phyloP scores from a whole-genome alignment of 1,140 invertebrate species.

The Babylonia areolata region DNA sequence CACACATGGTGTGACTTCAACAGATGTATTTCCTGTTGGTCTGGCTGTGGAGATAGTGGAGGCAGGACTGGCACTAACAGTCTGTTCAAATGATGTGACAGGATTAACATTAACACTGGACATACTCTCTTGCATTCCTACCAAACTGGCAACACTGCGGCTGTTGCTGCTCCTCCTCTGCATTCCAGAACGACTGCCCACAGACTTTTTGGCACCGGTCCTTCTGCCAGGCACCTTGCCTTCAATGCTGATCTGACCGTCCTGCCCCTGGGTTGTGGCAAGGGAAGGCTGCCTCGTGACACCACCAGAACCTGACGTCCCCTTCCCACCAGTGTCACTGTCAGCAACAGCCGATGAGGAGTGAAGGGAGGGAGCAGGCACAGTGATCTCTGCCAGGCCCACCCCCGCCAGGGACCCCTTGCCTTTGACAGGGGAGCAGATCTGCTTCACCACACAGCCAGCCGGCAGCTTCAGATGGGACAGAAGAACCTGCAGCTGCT shows the following conservation, averaged over 20 bases:
- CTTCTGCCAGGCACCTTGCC: background rate
- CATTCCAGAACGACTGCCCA: background rate
- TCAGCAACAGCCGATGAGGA: background rate
- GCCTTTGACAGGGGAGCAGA: background rate
- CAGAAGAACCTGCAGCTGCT: slow-evolving; percentile 22
- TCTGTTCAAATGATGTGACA: background rate
- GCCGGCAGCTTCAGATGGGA: background rate
- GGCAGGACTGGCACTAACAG: background rate
- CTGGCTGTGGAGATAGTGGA: background rate
- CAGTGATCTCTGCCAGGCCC: background rate
- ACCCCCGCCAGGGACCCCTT: background rate
- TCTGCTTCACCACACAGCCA: background rate
- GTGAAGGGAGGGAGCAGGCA: background rate
- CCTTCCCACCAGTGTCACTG: background rate
- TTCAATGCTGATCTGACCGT: background rate
- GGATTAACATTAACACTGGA: too few species aligned
- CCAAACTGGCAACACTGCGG: too few species aligned
- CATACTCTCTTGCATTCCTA: too few species aligned
- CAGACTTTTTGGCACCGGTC: background rate
- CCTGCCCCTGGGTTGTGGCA: background rate
- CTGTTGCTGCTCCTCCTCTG: too few species aligned
- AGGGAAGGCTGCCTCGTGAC: background rate
- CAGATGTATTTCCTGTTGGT: too few species aligned
- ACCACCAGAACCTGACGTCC: background rate
- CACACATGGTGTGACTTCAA: too few species aligned